phyloP scores from a whole-genome alignment of 2,888 invertebrate genomes.

The Anthrax anthrax region DNA sequence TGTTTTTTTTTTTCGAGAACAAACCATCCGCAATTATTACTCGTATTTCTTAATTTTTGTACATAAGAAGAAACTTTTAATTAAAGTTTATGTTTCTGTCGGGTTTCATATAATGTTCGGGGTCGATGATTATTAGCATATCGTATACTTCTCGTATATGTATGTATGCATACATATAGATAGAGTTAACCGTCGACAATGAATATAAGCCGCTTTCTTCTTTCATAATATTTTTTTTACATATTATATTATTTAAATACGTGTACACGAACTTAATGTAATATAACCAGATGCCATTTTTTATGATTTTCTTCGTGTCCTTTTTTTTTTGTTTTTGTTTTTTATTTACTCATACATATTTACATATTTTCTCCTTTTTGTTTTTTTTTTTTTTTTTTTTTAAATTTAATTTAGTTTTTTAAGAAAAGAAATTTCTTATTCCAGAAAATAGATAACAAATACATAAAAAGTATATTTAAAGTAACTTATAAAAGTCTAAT shows the following conservation, averaged over 20 bases:
- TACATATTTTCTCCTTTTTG: neutral
- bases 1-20: neutral
- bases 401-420: neutral
- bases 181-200: no score
- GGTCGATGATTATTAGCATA: neutral
- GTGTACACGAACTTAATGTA: neutral
- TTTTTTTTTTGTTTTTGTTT: neutral
- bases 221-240: no score
- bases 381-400: neutral
- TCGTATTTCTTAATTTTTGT: constrained; percentile 14
- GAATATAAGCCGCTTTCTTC: no score
- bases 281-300: neutral
- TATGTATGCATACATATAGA: no score
- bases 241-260: no score
- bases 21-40: neutral
- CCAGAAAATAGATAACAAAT: no score
- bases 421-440: no score
- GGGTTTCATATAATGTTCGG: constrained; percentile 1
- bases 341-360: neutral
- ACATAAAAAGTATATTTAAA: no score
- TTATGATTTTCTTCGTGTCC: neutral
- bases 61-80: constrained; percentile 11
- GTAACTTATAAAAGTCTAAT: no score
- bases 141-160: no score
- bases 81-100: constrained; percentile 11